A percentile compares a stretch with the other conserved stretches of the same genome.
Evolutionary conservation across 2,113 vertebrate species (phyloP).

Genomic region (Leuciscus idus): DNA sequence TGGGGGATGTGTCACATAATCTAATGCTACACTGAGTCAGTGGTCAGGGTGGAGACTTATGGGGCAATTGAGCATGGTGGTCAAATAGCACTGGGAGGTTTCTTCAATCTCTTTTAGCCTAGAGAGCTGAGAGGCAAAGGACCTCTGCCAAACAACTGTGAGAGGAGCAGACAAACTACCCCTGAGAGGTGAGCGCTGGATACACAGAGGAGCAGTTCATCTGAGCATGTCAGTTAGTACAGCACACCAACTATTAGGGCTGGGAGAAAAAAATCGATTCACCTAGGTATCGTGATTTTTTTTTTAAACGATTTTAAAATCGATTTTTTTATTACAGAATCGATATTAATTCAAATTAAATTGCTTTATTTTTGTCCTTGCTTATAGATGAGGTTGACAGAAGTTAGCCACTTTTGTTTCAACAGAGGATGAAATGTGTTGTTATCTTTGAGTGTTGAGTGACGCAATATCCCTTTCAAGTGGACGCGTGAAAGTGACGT

Average conservation of each 20-base stretch:
- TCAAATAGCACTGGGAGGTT: constrained; percentile 42
- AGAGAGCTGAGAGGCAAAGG: constrained; percentile 35
- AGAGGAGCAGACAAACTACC: constrained; percentile 45
- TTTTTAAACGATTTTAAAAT: no score
- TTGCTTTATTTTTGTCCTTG: no score
- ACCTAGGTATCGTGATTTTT: no score
- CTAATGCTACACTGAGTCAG: constrained; percentile 25
- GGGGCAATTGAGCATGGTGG: constrained; percentile 27
- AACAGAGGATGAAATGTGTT: no score
- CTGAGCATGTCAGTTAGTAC: constrained; percentile 47
- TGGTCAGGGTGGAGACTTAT: constrained; percentile 14
- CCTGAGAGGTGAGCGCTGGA: constrained; percentile 45
- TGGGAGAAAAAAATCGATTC: no score
- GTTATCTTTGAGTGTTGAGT: no score
- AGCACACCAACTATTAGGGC: constrained; percentile 11
- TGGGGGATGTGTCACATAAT: constrained; percentile 31
- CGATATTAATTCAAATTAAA: no score
- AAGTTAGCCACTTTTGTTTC: no score
- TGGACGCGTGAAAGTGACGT: no score
- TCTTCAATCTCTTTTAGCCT: constrained; percentile 42
- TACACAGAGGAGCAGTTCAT: constrained; percentile 41
- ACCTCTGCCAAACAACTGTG: constrained; percentile 36
- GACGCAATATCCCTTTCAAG: no score
- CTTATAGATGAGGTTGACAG: no score
- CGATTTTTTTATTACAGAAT: no score